A percentile compares a stretch with the other conserved stretches of the same genome.
Evolutionary conservation across 2,888 invertebrate species (phyloP).

Genomic region (Erannis defoliaria): DNA sequence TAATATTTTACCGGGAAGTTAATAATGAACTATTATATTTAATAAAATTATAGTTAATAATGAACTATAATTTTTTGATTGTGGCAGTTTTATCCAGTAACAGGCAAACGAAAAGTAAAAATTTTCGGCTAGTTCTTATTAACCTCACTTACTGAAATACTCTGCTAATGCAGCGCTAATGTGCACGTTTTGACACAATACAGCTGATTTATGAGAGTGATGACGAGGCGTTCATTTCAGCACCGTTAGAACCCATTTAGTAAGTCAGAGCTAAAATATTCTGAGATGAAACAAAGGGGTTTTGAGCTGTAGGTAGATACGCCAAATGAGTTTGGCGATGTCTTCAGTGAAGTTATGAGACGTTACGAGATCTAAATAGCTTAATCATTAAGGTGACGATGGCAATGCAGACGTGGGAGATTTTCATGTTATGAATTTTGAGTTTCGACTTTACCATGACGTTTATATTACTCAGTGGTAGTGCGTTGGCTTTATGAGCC

Average conservation of each 20-base stretch:
- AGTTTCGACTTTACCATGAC: background rate
- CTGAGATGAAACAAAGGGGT: constrained; percentile 4
- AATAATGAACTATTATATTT: no score
- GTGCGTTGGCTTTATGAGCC: no score
- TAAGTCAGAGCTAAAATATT: background rate
- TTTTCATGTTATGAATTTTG: background rate
- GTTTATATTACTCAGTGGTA: no score
- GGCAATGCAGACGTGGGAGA: background rate
- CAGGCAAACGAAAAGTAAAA: no score
- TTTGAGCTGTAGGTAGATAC: background rate
- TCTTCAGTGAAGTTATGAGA: background rate
- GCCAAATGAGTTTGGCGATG: background rate
- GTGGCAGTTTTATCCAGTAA: no score
- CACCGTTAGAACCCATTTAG: constrained; percentile 3
- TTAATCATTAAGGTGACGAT: constrained; percentile 4
- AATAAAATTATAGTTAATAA: no score
- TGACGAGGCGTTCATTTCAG: background rate
- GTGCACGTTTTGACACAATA: constrained; percentile 1
- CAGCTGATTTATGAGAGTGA: constrained; percentile 1
- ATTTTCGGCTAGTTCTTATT: no score
- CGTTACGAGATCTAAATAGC: constrained; percentile 9
- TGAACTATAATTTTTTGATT: no score
- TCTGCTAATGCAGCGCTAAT: background rate
- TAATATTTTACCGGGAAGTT: no score
- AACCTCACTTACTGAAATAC: background rate